Evolutionary conservation across 1,140 invertebrate genomes (phyloP).

Genomic region (Eurosta solidaginis): DNA sequence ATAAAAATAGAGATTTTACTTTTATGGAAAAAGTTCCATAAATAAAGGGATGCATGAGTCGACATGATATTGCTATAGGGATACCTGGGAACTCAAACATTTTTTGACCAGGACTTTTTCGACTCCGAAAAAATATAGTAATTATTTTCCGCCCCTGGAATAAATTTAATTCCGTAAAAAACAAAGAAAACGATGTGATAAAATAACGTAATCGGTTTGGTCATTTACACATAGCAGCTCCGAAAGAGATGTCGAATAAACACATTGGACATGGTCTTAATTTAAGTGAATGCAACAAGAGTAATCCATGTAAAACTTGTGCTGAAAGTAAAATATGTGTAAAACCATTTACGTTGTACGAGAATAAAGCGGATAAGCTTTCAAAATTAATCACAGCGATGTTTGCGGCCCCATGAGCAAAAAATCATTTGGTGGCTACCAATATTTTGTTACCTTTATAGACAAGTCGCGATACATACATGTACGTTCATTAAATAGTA

Average conservation of each 20-base stretch:
- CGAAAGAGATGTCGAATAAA: background rate
- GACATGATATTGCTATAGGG: too few relatives aligned
- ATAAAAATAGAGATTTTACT: too few relatives aligned
- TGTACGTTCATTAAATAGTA: background rate
- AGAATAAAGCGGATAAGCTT: background rate
- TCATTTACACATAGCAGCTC: too few relatives aligned
- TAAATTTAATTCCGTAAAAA: background rate
- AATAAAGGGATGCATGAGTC: too few relatives aligned
- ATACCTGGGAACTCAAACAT: too few relatives aligned
- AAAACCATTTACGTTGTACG: background rate
- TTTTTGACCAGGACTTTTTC: too few relatives aligned
- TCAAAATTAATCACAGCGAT: background rate
- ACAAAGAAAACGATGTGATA: background rate
- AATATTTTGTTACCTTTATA: background rate
- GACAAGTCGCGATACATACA: background rate
- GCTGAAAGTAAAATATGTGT: background rate
- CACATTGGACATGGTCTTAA: background rate
- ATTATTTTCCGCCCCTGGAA: too few relatives aligned
- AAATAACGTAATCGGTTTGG: background rate
- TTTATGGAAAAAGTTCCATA: too few relatives aligned
- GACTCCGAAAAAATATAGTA: too few relatives aligned
- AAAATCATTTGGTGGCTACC: too few relatives aligned
- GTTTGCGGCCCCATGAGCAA: background rate
- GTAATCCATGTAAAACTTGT: too few relatives aligned
- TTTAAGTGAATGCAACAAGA: too few relatives aligned